Conservation (phyloP, 1,140 invertebrate genomes). For the Artemia franciscana region DNA sequence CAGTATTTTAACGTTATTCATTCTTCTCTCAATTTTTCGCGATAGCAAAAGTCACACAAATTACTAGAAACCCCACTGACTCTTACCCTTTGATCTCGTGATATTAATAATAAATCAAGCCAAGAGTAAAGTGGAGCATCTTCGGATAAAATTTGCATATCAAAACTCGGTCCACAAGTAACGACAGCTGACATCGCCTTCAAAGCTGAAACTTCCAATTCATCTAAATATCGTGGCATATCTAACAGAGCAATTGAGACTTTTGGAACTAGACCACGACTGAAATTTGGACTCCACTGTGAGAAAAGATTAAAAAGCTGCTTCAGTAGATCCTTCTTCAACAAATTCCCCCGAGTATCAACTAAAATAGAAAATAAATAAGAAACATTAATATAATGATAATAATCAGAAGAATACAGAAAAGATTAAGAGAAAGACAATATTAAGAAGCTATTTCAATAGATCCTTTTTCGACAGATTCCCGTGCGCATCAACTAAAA, state of each 20-base stretch:
- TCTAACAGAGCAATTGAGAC: conserved; percentile 9
- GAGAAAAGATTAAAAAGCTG: conserved; percentile 79
- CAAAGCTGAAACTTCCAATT: conserved; percentile 36
- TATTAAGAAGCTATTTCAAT: too few species aligned
- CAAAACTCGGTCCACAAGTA: conserved; percentile 84
- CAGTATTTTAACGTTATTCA: too few species aligned
- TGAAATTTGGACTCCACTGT: conserved; percentile 70
- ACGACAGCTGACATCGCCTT: conserved; percentile 83
- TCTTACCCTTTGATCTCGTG: conserved; percentile 59
- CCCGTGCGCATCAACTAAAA: too few species aligned
- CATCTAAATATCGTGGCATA: conserved; percentile 11
- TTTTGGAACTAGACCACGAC: conserved; percentile 26
- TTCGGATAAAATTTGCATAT: conserved; percentile 58
- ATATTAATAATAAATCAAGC: conserved; percentile 69
- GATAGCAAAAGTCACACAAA: too few species aligned
- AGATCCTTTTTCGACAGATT: too few species aligned
- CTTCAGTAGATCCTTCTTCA: conserved; percentile 62
- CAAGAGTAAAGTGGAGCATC: conserved; percentile 63
- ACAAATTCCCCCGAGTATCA: conserved; percentile 53
- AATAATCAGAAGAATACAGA: too few species aligned
- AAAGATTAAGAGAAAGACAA: too few species aligned
- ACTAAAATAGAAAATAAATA: conserved; percentile 38
- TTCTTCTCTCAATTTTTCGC: too few species aligned
- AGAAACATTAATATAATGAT: too few species aligned
- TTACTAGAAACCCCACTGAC: background rate